A percentile compares a stretch with the other conserved stretches of the same genome.
These are phyloP conservation scores for Aselliscus stoliczkanus DNA, from an alignment of 2,797 vertebrate species.

Conservation along the genomic window DNA sequence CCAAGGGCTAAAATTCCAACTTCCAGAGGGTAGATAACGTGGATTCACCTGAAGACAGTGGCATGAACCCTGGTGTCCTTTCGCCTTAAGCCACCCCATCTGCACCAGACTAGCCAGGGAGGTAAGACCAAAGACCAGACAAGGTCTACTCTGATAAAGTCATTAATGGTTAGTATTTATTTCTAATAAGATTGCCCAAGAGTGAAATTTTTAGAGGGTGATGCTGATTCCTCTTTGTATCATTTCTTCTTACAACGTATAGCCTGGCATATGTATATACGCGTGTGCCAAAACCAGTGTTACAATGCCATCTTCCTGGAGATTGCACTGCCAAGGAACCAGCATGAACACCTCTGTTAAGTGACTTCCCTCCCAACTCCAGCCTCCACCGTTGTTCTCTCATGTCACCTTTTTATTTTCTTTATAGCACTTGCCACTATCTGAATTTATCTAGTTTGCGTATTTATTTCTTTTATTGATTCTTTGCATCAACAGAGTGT, in stretches of 20 bases:
- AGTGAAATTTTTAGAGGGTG: constrained; percentile 24
- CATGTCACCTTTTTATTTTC: background rate
- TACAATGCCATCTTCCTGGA: background rate
- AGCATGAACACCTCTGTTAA: background rate
- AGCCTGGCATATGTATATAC: constrained; percentile 32
- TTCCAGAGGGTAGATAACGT: background rate
- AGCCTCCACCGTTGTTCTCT: background rate
- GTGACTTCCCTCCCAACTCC: background rate
- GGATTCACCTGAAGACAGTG: constrained; percentile 10
- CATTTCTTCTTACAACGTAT: constrained; percentile 8
- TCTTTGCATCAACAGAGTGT: background rate
- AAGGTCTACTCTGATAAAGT: background rate
- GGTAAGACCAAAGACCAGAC: background rate
- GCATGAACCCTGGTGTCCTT: background rate
- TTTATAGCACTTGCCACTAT: background rate
- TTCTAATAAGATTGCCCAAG: background rate
- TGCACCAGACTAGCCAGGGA: background rate
- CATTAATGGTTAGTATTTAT: background rate
- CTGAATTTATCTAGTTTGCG: background rate
- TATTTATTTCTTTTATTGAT: background rate
- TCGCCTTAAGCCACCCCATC: background rate
- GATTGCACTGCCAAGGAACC: background rate
- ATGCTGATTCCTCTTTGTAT: background rate
- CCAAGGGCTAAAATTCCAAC: constrained; percentile 30
- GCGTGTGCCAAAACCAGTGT: background rate